Percentiles rank a stretch among this genome's conserved stretches.
phyloP scores from a whole-genome alignment of 2,888 invertebrate species.

The Lochmaea capreae region DNA sequence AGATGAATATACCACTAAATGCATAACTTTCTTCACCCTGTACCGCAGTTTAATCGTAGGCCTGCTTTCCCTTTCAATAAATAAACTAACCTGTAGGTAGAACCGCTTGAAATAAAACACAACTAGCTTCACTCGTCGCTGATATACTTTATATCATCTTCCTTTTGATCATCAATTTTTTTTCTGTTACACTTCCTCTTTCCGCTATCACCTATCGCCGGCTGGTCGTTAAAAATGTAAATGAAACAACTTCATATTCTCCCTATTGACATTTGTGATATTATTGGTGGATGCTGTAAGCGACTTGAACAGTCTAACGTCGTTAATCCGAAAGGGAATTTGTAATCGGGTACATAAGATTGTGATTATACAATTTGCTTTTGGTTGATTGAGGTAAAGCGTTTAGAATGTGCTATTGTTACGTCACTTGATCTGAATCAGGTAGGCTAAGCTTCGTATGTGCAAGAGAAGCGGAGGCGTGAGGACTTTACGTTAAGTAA shows the following conservation, averaged over 20 bases:
- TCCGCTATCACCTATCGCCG: conserved; percentile 26
- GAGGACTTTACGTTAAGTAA: conserved; percentile 37
- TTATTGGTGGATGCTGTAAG: neutral
- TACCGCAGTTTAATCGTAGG: neutral
- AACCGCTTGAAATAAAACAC: conserved; percentile 4
- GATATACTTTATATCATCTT: conserved; percentile 11
- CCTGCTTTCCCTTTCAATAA: neutral
- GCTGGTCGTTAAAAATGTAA: conserved; percentile 7
- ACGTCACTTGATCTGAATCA: conserved; percentile 25
- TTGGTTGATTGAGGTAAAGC: neutral
- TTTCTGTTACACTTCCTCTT: conserved; percentile 26
- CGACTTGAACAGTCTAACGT: neutral
- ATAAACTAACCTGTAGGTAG: neutral
- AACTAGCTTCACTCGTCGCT: neutral
- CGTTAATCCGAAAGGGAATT: neutral
- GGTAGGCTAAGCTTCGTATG: conserved; percentile 22
- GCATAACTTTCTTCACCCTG: neutral
- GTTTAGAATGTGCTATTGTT: neutral
- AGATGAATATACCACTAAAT: too few species aligned
- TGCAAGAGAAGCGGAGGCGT: conserved; percentile 39
- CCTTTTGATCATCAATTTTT: conserved; percentile 6
- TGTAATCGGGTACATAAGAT: neutral
- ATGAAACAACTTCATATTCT: neutral
- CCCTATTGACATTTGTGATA: neutral
- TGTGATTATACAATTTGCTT: neutral